phyloP scores from a whole-genome alignment of 30 jellyfish, hydroid and myxozoan genomes.

The Sanderia malayensis region DNA sequence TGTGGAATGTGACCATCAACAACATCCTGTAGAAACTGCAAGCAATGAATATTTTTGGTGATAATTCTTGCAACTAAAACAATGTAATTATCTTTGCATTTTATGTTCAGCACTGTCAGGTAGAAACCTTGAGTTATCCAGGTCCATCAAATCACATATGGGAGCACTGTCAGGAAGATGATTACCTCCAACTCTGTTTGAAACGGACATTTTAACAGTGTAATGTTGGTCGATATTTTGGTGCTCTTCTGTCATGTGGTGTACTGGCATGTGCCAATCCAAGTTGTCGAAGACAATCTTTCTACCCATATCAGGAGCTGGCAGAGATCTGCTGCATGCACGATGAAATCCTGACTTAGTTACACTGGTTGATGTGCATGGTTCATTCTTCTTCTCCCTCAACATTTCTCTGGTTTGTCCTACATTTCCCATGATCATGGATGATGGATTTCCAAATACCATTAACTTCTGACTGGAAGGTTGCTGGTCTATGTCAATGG shows the following conservation, averaged over 20 bases:
- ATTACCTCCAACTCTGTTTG: neutral
- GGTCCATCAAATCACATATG: neutral
- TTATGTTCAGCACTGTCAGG: neutral
- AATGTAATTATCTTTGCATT: neutral
- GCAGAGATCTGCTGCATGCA: no score
- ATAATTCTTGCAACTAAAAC: neutral
- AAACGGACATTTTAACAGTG: slow-evolving; percentile 32
- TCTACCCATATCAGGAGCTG: no score
- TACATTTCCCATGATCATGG: no score
- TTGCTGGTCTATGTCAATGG: no score
- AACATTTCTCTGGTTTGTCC: no score
- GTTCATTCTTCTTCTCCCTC: no score
- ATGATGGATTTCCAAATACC: no score
- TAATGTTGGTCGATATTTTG: slow-evolving; percentile 21
- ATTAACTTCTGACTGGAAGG: no score
- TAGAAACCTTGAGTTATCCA: neutral
- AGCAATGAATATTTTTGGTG: neutral
- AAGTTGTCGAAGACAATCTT: no score
- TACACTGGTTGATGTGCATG: no score
- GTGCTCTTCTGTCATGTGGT: slow-evolving; percentile 21
- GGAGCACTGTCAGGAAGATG: neutral
- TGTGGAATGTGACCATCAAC: neutral
- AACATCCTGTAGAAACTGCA: neutral
- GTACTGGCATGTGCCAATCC: neutral
- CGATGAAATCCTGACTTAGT: no score